A percentile compares a stretch with the other conserved stretches of the same genome.
Evolutionary conservation across 2,113 vertebrate genomes (phyloP).

Genomic region (Ciconia boyciana): DNA sequence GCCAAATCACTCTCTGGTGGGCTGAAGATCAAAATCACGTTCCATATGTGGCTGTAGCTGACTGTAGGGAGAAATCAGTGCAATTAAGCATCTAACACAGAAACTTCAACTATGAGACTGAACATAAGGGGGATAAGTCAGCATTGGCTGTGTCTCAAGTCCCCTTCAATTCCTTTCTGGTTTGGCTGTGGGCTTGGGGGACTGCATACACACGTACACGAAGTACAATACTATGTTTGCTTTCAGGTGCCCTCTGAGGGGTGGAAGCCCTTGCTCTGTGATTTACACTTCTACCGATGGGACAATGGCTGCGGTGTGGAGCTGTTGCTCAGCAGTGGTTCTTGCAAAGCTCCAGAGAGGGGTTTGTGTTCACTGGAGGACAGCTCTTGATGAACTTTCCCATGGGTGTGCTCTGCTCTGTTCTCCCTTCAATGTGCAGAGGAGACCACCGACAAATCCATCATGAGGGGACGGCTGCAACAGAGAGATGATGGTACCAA

Average conservation of each 20-base stretch:
- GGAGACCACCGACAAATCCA: neutral
- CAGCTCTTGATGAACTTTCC: neutral
- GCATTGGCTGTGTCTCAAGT: neutral
- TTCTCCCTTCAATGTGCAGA: neutral
- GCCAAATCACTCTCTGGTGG: neutral
- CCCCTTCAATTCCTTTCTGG: neutral
- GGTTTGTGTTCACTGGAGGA: neutral
- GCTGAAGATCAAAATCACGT: neutral
- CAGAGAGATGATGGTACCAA: neutral
- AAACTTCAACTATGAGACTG: neutral
- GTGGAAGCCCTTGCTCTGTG: neutral
- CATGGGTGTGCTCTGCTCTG: neutral
- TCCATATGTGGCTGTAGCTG: neutral
- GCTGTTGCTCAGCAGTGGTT: neutral
- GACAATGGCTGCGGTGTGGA: neutral
- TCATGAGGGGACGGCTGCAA: neutral
- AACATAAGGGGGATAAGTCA: rapidly evolving
- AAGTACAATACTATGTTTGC: neutral
- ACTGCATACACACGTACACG: neutral
- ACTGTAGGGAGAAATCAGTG: neutral
- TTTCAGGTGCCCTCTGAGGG: neutral
- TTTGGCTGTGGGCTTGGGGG: neutral
- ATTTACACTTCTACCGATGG: neutral
- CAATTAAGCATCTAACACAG: neutral
- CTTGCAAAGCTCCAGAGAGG: neutral